Percentiles rank a stretch among this genome's conserved stretches.
phyloP scores from a whole-genome alignment of 2,888 invertebrate genomes.

The Cylindroiulus punctatus region DNA sequence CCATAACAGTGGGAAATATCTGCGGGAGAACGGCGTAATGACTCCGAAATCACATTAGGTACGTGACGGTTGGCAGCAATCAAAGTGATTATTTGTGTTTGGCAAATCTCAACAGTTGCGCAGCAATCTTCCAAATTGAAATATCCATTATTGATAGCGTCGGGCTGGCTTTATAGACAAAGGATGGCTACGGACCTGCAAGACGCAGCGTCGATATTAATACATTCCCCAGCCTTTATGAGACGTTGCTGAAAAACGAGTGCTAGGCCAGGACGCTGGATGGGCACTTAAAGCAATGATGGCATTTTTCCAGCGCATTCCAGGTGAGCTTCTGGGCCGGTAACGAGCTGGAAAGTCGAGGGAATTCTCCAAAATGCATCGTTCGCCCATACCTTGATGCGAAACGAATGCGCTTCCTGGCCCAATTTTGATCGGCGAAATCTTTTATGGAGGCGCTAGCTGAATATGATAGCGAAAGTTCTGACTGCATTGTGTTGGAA shows the following conservation, averaged over 20 bases:
- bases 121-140: conserved; percentile 55
- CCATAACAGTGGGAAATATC: conserved; percentile 35
- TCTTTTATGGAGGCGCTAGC: no score
- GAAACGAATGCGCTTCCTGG: no score
- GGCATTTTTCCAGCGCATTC: not conserved
- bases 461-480: no score
- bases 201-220: conserved; percentile 40
- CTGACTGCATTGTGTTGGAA: no score
- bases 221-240: not conserved
- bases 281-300: not conserved
- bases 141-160: conserved; percentile 56
- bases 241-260: not conserved
- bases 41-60: conserved; percentile 56
- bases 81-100: conserved; percentile 56
- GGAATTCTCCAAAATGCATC: not conserved
- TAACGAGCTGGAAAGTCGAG: not conserved
- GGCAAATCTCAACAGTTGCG: conserved; percentile 55
- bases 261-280: not conserved
- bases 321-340: not conserved
- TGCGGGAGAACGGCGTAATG: conserved; percentile 53
- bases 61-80: conserved; percentile 56
- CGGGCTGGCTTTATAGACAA: conserved; percentile 4
- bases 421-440: no score
- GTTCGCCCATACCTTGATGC: no score
- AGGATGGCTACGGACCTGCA: not conserved